phyloP scores from a whole-genome alignment of 2,888 invertebrate species.

The Meta bourneti region DNA sequence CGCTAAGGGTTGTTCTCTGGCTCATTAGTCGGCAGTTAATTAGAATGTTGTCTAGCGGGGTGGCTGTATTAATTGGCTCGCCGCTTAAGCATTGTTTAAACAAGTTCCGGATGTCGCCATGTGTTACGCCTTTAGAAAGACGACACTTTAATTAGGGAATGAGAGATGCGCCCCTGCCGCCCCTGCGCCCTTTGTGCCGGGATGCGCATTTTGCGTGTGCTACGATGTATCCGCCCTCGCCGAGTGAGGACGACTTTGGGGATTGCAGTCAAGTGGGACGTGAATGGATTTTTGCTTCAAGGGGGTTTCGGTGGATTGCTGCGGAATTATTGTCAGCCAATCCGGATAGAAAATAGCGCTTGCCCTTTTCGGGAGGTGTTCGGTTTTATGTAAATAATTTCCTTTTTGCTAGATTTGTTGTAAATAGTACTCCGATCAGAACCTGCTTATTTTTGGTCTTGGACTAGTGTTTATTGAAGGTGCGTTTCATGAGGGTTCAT shows the following conservation, averaged over 20 bases:
- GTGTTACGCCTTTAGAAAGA: slow-evolving; percentile 73
- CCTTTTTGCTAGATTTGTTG: too few relatives aligned
- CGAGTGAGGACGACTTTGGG: slow-evolving; percentile 21
- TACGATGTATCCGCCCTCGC: slow-evolving; percentile 42
- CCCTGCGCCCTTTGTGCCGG: neutral
- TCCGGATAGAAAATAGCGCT: neutral
- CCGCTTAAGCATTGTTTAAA: slow-evolving; percentile 76
- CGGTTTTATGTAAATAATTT: too few relatives aligned
- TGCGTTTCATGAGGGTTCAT: too few relatives aligned
- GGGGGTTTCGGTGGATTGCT: neutral
- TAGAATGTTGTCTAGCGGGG: slow-evolving; percentile 74
- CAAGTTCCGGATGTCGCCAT: slow-evolving; percentile 73
- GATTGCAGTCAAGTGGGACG: neutral
- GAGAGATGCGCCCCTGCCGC: slow-evolving; percentile 23
- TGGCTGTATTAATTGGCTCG: slow-evolving; percentile 73
- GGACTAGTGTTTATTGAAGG: too few relatives aligned
- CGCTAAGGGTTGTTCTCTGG: slow-evolving; percentile 69
- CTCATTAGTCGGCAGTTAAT: slow-evolving; percentile 74
- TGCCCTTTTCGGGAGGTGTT: too few relatives aligned
- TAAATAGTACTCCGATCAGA: too few relatives aligned
- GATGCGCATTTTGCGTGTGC: slow-evolving; percentile 44
- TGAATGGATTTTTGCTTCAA: neutral
- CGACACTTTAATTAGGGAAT: slow-evolving; percentile 75
- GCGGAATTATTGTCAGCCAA: neutral
- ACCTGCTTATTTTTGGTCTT: too few relatives aligned